Evolutionary conservation across 2,888 invertebrate genomes (phyloP).

Genomic region (Eupithecia tripunctaria): DNA sequence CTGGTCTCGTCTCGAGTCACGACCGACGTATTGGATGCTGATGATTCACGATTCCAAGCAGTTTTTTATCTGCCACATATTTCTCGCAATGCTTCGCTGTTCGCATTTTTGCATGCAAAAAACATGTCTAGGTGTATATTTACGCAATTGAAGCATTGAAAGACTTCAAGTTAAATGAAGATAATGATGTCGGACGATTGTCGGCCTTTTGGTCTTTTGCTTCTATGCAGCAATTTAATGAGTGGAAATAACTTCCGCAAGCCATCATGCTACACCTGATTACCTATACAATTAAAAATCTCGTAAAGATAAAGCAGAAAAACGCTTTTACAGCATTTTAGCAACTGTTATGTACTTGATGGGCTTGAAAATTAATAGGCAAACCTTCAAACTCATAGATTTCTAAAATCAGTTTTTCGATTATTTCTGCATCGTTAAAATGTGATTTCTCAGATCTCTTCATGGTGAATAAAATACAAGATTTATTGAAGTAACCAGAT

Average conservation of each 20-base stretch:
- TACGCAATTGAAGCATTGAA: constrained; percentile 13
- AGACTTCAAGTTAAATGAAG: constrained; percentile 9
- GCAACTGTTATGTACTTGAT: not conserved
- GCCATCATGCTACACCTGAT: constrained; percentile 23
- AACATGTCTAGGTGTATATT: constrained; percentile 9
- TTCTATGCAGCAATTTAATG: constrained; percentile 21
- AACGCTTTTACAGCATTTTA: not conserved
- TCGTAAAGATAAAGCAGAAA: not conserved
- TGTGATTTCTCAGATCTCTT: constrained; percentile 6
- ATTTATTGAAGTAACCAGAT: constrained; percentile 27
- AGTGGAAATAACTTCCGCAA: constrained; percentile 26
- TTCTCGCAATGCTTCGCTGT: constrained; percentile 13
- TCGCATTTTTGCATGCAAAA: constrained; percentile 20
- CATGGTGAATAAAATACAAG: not conserved
- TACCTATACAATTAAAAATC: not conserved
- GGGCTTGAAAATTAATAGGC: not conserved
- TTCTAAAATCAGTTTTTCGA: not conserved
- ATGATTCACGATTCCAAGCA: constrained; percentile 38
- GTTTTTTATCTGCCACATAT: constrained; percentile 23
- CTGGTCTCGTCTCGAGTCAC: constrained; percentile 39
- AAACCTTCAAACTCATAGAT: not conserved
- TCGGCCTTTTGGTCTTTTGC: constrained; percentile 8
- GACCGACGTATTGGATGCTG: constrained; percentile 36
- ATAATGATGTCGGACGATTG: constrained; percentile 9
- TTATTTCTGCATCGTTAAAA: not conserved